Percentiles rank a stretch among this genome's conserved stretches.
Evolutionary conservation across 2,113 vertebrate species (phyloP).

Genomic region (Rostratula benghalensis): DNA sequence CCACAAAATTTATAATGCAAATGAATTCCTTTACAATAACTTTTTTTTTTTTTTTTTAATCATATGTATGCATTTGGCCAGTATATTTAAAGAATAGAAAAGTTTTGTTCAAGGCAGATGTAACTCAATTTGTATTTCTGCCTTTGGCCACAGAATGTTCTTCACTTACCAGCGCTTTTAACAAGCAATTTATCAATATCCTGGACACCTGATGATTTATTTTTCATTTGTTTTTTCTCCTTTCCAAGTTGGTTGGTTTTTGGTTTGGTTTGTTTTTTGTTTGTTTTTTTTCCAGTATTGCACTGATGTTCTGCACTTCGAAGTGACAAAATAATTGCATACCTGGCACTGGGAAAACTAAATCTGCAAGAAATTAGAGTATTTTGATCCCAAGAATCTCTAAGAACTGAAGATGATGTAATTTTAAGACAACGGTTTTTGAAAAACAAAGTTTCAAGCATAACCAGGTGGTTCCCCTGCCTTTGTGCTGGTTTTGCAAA

Average conservation of each 20-base stretch:
- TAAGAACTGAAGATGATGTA: background rate
- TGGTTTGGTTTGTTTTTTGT: too few relatives aligned
- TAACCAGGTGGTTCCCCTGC: background rate
- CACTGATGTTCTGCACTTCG: background rate
- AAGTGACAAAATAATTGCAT: background rate
- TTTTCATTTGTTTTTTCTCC: background rate
- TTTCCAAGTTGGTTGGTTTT: background rate
- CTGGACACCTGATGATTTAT: background rate
- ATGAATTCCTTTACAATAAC: background rate
- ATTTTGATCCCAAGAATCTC: slow-evolving; percentile 10
- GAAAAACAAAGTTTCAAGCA: background rate
- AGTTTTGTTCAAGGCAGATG: background rate
- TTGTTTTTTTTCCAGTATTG: background rate
- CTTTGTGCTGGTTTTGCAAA: background rate
- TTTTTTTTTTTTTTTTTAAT: background rate
- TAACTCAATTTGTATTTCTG: background rate
- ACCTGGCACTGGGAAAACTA: slow-evolving; percentile 10
- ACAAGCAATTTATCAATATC: background rate
- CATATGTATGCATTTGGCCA: background rate
- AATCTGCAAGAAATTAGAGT: background rate
- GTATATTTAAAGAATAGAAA: background rate
- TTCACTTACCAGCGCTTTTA: background rate
- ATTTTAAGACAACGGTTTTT: background rate
- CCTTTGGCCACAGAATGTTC: background rate
- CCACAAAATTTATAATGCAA: background rate